Conservation (phyloP, 2,888 invertebrate genomes). For the Julus scanicus region DNA sequence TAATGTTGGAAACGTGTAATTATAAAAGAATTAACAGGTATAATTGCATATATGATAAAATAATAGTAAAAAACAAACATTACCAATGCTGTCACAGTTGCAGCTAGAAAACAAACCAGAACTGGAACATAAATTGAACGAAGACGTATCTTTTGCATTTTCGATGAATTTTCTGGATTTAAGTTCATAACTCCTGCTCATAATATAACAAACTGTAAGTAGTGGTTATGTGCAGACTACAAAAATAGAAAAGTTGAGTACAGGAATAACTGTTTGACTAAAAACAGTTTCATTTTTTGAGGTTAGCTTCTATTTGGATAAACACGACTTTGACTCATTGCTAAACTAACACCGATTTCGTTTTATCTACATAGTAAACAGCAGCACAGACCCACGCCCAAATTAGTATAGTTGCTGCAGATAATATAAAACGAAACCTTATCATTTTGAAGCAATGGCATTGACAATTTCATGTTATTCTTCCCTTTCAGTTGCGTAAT, state of each 20-base stretch:
- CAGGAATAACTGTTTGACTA: not conserved
- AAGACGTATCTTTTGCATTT: not conserved
- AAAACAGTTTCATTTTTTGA: not conserved
- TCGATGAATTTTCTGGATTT: not conserved
- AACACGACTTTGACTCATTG: conserved; percentile 35
- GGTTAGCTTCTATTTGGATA: not conserved
- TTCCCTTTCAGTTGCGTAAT: not conserved
- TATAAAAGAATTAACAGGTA: too few relatives aligned
- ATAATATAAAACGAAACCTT: not conserved
- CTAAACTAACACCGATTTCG: not conserved
- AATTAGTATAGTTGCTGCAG: not conserved
- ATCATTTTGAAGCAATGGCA: not conserved
- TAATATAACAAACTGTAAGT: not conserved
- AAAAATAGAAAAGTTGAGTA: not conserved
- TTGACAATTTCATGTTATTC: not conserved
- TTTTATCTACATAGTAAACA: not conserved
- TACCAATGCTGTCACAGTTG: not conserved
- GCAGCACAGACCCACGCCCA: not conserved
- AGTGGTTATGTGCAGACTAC: not conserved
- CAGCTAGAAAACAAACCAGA: not conserved
- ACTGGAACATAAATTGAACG: not conserved
- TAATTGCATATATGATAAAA: not conserved
- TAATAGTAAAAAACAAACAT: not conserved
- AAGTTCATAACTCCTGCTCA: too few relatives aligned
- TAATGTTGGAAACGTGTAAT: too few relatives aligned